Evolutionary conservation across 2,888 invertebrate genomes (phyloP).

Genomic region (Tiliacea citrago): DNA sequence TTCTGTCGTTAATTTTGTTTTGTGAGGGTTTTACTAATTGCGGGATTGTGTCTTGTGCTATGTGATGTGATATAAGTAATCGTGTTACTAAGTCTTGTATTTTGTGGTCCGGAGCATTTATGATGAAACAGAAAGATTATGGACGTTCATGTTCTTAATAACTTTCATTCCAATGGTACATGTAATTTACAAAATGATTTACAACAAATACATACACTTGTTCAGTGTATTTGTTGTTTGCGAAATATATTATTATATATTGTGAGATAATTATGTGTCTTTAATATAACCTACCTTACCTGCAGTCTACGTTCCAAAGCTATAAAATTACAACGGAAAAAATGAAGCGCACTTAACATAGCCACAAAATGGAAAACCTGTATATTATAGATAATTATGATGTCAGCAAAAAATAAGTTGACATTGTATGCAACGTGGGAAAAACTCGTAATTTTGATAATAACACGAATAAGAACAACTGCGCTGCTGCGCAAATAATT

Average conservation of each 20-base stretch:
- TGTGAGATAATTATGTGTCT: too few species aligned
- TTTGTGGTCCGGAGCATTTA: neutral
- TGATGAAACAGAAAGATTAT: constrained; percentile 15
- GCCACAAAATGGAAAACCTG: constrained; percentile 14
- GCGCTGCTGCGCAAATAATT: constrained; percentile 25
- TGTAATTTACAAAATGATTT: neutral
- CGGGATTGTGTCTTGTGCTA: constrained; percentile 17
- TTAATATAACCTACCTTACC: neutral
- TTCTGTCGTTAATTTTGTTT: constrained; percentile 34
- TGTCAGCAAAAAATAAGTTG: constrained; percentile 25
- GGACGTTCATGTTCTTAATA: neutral
- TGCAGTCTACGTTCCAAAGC: neutral
- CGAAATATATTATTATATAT: neutral
- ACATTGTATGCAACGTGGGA: constrained; percentile 34
- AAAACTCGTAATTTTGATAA: constrained; percentile 28
- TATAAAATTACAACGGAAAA: neutral
- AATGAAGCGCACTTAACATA: neutral
- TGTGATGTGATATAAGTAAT: constrained; percentile 14
- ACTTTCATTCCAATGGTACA: constrained; percentile 1
- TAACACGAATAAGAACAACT: constrained; percentile 15
- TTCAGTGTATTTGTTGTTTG: neutral
- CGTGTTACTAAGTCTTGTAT: neutral
- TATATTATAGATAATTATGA: constrained; percentile 16
- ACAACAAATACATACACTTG: neutral
- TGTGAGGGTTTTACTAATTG: constrained; percentile 38